Base-by-base conservation (phyloP, 2,888 invertebrate species). In the Lithophane ornitopus region DNA sequence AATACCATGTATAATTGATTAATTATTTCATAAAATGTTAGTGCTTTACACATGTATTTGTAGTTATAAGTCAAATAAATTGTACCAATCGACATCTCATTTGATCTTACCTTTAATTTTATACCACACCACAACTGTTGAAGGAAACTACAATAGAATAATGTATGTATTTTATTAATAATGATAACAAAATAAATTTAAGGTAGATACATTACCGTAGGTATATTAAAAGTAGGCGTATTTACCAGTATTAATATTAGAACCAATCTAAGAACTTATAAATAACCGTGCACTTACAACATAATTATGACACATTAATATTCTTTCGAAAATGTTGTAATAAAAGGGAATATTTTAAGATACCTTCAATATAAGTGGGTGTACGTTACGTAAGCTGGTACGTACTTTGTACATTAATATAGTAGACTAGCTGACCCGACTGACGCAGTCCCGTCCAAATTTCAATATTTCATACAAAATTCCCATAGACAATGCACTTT, bases 21-120 rank as follows among this genome's bases (percentile, higher is more conserved):
- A 80, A 82, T 87, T 72, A 80, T 86, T 87, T 84, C 82, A 81
- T 85, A 69, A 88, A 86, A 86, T 87, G 85, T 86, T 87, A 87
- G 86, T 83, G 87, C 87, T 87, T 87, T 87, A 86, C 91, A 92
- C 91, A 89, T 94, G 93, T 94, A 94, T 93, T 93, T 93, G 92
- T 94, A 94, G 94, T 88, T 93, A 87, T 95, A 95, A 95, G 95
- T 92, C 92, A 93, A 94, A 94, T 94, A 94, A 94, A 95, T 89
- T 92, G 93, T 94, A 95, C 91, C 90, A 92, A 92, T 90, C 87
- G 87, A 91, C 82, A 86, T 83, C 81, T 84, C 77, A 81, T 85
- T 86, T 87, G 67, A 78, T 85, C 80, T 85, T 81, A n/a, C 44
- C 58, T 76, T 76, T 66, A 26, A 72, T 72, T 69, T 56, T 71